These are phyloP conservation scores for Cichladusa arquata DNA, from an alignment of 2,113 vertebrate genomes.

Conservation along the genomic window DNA sequence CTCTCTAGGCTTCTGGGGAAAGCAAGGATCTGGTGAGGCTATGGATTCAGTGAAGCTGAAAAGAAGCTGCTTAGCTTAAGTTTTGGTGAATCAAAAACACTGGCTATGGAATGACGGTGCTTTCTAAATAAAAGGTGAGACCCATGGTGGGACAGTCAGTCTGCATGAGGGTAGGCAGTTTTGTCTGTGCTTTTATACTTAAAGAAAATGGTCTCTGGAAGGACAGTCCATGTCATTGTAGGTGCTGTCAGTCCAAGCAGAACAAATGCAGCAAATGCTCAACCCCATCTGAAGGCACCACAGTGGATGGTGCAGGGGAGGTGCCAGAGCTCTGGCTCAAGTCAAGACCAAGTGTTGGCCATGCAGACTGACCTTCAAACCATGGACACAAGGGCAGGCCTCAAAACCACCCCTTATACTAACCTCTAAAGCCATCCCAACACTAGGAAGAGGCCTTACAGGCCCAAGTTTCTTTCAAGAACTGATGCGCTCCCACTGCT, in stretches of 20 bases:
- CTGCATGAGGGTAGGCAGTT: background rate
- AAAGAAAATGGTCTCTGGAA: background rate
- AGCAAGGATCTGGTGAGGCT: background rate
- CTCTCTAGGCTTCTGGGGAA: background rate
- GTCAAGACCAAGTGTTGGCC: background rate
- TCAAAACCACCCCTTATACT: background rate
- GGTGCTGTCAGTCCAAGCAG: background rate
- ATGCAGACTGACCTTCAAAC: background rate
- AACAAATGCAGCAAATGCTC: background rate
- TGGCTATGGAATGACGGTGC: background rate
- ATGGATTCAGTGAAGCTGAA: background rate
- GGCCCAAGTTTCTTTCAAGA: background rate
- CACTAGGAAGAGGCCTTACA: background rate
- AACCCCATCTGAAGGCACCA: background rate
- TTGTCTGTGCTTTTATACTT: background rate
- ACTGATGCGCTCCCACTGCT: background rate
- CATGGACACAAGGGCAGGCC: background rate
- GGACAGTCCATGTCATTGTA: background rate
- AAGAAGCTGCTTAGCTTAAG: background rate
- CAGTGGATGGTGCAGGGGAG: accelerated
- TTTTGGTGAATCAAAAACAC: background rate
- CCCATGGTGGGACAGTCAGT: background rate
- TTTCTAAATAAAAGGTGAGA: background rate
- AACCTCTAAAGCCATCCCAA: background rate
- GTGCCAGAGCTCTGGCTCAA: background rate